phyloP scores from a whole-genome alignment of 2,113 vertebrate genomes.

The Andinoacara biseriatus region DNA sequence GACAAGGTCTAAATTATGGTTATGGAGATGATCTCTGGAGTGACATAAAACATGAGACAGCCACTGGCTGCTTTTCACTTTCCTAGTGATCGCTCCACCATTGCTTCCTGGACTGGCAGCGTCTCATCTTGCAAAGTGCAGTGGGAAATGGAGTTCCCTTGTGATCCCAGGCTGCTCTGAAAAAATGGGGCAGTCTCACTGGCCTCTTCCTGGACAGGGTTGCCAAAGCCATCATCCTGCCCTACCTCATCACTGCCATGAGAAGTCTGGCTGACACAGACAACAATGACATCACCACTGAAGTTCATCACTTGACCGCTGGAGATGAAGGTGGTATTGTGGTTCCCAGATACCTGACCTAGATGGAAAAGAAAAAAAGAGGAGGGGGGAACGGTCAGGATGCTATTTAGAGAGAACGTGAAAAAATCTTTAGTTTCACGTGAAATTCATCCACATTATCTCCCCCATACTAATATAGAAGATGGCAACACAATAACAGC shows the following conservation, averaged over 20 bases:
- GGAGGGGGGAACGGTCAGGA: not conserved
- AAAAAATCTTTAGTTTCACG: not conserved
- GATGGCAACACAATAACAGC: not conserved
- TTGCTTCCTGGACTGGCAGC: constrained; percentile 73
- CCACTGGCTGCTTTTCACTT: constrained; percentile 50
- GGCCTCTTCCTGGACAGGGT: constrained; percentile 90
- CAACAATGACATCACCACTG: constrained; percentile 94
- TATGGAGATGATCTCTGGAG: not conserved
- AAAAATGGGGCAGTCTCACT: constrained; percentile 78
- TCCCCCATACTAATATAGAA: not conserved
- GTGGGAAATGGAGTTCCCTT: constrained; percentile 54
- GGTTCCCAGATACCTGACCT: constrained; percentile 95
- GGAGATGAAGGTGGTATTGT: constrained; percentile 98
- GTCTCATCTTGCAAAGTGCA: constrained; percentile 55
- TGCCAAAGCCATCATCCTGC: constrained; percentile 81
- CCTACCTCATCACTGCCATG: constrained; percentile 76
- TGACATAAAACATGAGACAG: constrained; percentile 18
- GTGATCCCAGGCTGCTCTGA: constrained; percentile 76
- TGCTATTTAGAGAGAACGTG: not conserved
- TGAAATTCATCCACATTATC: not conserved
- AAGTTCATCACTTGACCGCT: constrained; percentile 99
- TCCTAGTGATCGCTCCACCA: not conserved
- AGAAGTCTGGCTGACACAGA: constrained; percentile 92
- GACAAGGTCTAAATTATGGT: not conserved
- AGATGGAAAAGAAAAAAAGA: not conserved